These are phyloP conservation scores for Pomacea maculata DNA, from an alignment of 1,140 invertebrate species.

Conservation along the genomic window DNA sequence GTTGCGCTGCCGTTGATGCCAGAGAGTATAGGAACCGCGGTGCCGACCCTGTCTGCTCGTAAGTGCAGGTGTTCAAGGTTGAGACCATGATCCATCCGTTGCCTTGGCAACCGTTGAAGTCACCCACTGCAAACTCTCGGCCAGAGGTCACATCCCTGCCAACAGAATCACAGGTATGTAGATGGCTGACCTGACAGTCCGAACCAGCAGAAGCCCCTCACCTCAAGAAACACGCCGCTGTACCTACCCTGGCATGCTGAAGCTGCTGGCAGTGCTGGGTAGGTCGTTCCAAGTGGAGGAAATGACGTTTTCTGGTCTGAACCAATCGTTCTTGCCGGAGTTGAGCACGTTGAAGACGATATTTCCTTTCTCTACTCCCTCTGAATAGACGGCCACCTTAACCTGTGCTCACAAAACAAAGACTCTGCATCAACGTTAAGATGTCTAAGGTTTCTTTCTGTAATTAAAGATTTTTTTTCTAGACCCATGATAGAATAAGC, in stretches of 20 bases:
- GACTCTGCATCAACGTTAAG: no score
- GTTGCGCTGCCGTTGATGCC: constrained; percentile 3
- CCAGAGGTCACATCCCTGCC: constrained; percentile 40
- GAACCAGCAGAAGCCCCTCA: no score
- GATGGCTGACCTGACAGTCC: background rate
- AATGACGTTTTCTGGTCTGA: constrained; percentile 43
- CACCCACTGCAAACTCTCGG: constrained; percentile 43
- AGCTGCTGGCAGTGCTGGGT: constrained; percentile 39
- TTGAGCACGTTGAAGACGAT: constrained; percentile 48
- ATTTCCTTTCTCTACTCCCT: constrained; percentile 46
- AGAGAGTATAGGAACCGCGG: constrained; percentile 43
- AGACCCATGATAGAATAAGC: no score
- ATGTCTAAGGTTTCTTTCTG: no score
- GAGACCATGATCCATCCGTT: constrained; percentile 51
- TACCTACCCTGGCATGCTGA: constrained; percentile 43
- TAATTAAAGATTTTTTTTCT: no score
- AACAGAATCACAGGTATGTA: no score
- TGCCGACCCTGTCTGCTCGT: constrained; percentile 29
- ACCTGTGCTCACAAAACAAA: constrained; percentile 30
- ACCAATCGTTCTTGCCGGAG: constrained; percentile 48
- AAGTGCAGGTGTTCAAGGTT: constrained; percentile 41
- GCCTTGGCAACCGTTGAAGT: constrained; percentile 32
- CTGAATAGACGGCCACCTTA: constrained; percentile 47
- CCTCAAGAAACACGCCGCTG: background rate
- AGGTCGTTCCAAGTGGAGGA: constrained; percentile 49